Conservation (phyloP, 1,140 invertebrate species). For the Tribolium madens region DNA sequence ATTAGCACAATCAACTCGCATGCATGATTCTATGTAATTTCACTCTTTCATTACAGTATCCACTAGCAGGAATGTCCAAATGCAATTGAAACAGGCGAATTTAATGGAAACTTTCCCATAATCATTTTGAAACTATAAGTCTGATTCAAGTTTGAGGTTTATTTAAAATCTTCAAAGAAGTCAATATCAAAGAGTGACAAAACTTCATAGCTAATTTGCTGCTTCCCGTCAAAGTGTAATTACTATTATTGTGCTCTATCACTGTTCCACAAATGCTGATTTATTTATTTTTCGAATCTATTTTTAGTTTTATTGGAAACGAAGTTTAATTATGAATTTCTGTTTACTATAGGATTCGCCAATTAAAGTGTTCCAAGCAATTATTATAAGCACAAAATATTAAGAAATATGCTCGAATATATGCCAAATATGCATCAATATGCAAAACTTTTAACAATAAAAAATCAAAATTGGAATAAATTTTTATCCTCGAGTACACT, state of each 20-base stretch:
- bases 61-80: conserved; percentile 25
- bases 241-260: background rate
- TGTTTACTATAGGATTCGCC: no score
- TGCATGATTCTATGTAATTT: conserved; percentile 44
- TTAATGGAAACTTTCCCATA: background rate
- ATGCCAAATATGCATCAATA: no score
- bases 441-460: no score
- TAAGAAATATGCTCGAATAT: no score
- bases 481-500: no score
- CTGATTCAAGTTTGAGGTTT: background rate
- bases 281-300: no score
- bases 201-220: background rate
- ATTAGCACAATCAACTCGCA: conserved; percentile 55
- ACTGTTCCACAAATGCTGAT: background rate
- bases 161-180: background rate
- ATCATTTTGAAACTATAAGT: background rate
- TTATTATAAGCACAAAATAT: no score
- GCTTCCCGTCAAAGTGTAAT: background rate
- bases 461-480: no score
- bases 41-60: conserved; percentile 30
- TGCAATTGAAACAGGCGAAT: background rate
- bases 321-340: no score
- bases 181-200: background rate
- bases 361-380: no score
- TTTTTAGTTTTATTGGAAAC: no score